These are phyloP conservation scores for Acipenser oxyrinchus DNA, from an alignment of 2,797 vertebrate genomes.

Conservation along the genomic window DNA sequence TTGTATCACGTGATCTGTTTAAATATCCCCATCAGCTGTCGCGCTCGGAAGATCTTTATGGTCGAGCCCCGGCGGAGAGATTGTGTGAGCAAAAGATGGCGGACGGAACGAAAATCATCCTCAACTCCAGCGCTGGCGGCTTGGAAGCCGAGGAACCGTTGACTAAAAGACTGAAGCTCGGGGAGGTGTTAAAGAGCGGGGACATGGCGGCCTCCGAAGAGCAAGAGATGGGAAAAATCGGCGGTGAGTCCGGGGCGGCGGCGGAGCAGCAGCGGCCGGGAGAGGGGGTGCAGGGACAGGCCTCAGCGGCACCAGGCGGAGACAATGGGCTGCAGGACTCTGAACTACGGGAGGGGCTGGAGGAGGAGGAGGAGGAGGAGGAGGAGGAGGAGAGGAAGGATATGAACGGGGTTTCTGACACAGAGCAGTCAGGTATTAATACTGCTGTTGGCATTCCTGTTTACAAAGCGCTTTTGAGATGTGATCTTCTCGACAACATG, in stretches of 20 bases:
- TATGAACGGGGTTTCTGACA: constrained; percentile 33
- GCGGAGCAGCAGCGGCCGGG: constrained; percentile 21
- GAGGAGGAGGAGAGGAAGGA: constrained; percentile 26
- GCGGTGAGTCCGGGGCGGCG: constrained; percentile 28
- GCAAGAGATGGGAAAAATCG: constrained; percentile 21
- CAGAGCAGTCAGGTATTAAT: constrained; percentile 42
- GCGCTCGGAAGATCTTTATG: constrained; percentile 39
- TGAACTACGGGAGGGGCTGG: constrained; percentile 30
- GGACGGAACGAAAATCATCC: constrained; percentile 64
- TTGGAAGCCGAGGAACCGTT: constrained; percentile 46
- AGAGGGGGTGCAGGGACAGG: constrained; percentile 53
- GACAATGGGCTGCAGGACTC: constrained; percentile 47
- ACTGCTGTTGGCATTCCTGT: too few relatives aligned
- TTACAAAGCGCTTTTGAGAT: too few relatives aligned
- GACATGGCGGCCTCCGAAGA: constrained; percentile 27
- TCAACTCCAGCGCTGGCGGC: constrained; percentile 49
- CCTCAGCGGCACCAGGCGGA: constrained; percentile 46
- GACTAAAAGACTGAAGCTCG: constrained; percentile 51
- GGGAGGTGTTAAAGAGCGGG: constrained; percentile 20
- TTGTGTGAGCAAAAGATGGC: constrained; percentile 78
- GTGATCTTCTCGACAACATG: too few relatives aligned
- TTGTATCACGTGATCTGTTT: constrained; percentile 69
- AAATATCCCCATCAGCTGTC: constrained; percentile 69
- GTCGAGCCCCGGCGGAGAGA: constrained; percentile 29
- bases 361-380: constrained; percentile 16